Conservation (phyloP, 2,888 invertebrate genomes). For the Apoda limacodes region DNA sequence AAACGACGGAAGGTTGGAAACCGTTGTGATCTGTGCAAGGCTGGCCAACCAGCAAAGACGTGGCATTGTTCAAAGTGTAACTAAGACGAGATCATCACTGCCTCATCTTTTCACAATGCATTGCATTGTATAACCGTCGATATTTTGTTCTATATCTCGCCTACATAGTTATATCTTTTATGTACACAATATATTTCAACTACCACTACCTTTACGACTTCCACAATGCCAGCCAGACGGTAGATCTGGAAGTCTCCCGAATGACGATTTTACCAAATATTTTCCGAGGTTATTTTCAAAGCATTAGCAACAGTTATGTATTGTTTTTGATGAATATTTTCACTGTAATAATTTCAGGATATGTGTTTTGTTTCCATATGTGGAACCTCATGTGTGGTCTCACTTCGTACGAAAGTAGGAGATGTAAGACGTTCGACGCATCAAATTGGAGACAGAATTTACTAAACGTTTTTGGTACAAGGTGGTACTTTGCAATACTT, state of each 20-base stretch:
- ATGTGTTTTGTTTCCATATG: conserved; percentile 37
- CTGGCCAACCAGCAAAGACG: conserved; percentile 76
- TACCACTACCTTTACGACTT: conserved; percentile 58
- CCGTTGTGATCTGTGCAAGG: conserved; percentile 81
- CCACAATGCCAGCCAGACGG: conserved; percentile 23
- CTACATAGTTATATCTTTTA: conserved; percentile 75
- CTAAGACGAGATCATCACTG: conserved; percentile 87
- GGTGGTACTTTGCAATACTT: conserved; percentile 37
- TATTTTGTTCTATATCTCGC: conserved; percentile 81
- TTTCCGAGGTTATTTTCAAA: conserved; percentile 17
- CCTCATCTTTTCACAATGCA: conserved; percentile 84
- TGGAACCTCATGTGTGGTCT: conserved; percentile 62
- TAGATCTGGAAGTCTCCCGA: too few species aligned
- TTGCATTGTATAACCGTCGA: conserved; percentile 84
- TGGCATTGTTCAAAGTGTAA: conserved; percentile 89
- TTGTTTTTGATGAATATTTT: conserved; percentile 29
- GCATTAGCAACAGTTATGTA: too few species aligned
- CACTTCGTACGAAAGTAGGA: conserved; percentile 43
- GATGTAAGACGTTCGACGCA: conserved; percentile 66
- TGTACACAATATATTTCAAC: conserved; percentile 76
- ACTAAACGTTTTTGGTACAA: conserved; percentile 57
- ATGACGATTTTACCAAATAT: conserved; percentile 33
- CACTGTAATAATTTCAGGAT: conserved; percentile 29
- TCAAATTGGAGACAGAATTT: conserved; percentile 77
- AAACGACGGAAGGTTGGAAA: conserved; percentile 22